Evolutionary conservation across 2,888 invertebrate species (phyloP).

Genomic region (Slavum lentiscoides): DNA sequence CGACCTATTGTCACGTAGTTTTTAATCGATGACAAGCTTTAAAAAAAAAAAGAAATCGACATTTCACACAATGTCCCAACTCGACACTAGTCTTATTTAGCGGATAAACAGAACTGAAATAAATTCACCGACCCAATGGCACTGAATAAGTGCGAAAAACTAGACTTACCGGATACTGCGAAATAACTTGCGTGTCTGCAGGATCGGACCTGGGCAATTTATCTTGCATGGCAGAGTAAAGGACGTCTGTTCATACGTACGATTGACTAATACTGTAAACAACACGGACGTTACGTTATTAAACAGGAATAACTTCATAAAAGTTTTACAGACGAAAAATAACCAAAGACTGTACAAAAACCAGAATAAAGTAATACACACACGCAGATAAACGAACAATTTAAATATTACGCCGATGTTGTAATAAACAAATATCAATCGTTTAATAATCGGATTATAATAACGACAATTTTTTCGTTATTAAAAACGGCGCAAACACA

Average conservation of each 20-base stretch:
- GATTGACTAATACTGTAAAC: background rate
- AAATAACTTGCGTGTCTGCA: background rate
- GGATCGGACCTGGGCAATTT: constrained; percentile 14
- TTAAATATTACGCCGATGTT: background rate
- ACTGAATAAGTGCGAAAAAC: background rate
- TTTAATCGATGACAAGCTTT: background rate
- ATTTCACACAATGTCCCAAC: background rate
- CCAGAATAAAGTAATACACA: too few species aligned
- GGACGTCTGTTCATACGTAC: background rate
- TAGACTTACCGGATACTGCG: constrained; percentile 23
- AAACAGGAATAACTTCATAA: background rate
- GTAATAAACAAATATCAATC: too few species aligned
- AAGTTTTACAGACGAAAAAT: background rate
- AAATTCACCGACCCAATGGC: background rate
- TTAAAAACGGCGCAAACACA: too few species aligned
- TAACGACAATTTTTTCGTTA: too few species aligned
- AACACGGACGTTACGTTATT: background rate
- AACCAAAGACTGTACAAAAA: background rate
- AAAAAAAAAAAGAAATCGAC: background rate
- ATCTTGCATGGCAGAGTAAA: constrained; percentile 18
- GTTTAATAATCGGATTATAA: too few species aligned
- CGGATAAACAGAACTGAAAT: background rate
- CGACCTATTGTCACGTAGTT: background rate
- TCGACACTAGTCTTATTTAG: background rate
- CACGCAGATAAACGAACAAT: background rate